Conservation (phyloP, 1,140 invertebrate genomes). For the Megathymus violae region DNA sequence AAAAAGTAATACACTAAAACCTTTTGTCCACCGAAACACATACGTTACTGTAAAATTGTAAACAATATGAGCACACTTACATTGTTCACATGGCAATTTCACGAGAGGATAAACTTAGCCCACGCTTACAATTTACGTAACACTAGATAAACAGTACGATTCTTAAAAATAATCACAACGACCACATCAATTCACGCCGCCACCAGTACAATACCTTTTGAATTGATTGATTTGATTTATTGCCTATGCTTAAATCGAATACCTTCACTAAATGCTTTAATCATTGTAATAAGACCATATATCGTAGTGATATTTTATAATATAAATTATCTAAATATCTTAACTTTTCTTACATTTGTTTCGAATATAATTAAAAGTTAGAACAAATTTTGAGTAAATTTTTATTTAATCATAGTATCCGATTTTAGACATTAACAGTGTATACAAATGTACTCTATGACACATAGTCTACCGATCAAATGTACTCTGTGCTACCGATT, state of each 20-base stretch:
- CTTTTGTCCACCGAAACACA: slow-evolving; percentile 38
- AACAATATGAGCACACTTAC: slow-evolving; percentile 45
- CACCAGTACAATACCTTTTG: slow-evolving; percentile 15
- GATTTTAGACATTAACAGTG: no score
- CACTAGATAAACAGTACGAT: slow-evolving; percentile 4
- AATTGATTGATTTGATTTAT: slow-evolving; percentile 27
- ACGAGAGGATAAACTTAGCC: slow-evolving; percentile 10
- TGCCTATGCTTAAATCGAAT: slow-evolving; percentile 9
- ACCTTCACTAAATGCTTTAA: neutral
- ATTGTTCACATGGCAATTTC: slow-evolving; percentile 30
- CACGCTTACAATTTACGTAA: slow-evolving; percentile 8
- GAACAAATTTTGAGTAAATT: no score
- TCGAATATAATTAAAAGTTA: no score
- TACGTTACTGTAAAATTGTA: slow-evolving; percentile 33
- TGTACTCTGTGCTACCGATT: no score
- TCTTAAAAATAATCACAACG: slow-evolving; percentile 18
- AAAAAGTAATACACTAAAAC: slow-evolving; percentile 49
- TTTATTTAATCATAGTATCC: no score
- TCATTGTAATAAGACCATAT: no score
- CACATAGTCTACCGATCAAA: no score
- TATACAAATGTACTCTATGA: no score
- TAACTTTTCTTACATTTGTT: no score
- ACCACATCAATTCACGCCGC: slow-evolving; percentile 15
- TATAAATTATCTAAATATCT: no score
- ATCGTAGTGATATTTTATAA: no score